Evolutionary conservation across 2,888 invertebrate genomes (phyloP).

Genomic region (Danaus chrysippus): DNA sequence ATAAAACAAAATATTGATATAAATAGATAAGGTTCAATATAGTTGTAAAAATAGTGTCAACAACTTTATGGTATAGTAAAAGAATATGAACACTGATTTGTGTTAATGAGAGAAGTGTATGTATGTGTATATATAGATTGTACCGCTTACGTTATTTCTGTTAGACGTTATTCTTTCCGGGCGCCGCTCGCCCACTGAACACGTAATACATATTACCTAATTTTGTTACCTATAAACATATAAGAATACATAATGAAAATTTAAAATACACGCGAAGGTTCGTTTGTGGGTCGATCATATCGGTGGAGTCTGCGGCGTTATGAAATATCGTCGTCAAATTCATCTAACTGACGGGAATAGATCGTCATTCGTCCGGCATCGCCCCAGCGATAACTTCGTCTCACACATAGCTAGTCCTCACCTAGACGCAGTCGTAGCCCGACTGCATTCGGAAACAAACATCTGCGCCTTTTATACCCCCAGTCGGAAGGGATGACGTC

Average conservation of each 20-base stretch:
- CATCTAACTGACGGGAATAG: conserved; percentile 78
- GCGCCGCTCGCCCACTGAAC: conserved; percentile 32
- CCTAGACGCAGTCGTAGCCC: conserved; percentile 69
- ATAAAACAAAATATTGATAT: no score
- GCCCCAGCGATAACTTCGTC: conserved; percentile 63
- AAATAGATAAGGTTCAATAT: no score
- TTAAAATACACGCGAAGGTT: neutral
- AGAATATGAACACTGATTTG: neutral
- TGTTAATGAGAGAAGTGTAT: neutral
- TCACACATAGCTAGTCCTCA: conserved; percentile 68
- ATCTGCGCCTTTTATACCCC: conserved; percentile 64
- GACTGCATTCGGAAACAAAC: conserved; percentile 60
- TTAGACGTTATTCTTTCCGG: conserved; percentile 18
- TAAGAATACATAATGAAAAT: no score
- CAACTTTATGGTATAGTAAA: no score
- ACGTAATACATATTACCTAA: conserved; percentile 19
- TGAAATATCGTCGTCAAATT: conserved; percentile 67
- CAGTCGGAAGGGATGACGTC: conserved; percentile 73
- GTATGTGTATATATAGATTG: conserved; percentile 2
- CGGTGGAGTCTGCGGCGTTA: conserved; percentile 53
- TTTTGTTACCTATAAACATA: conserved; percentile 12
- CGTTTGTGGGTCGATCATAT: conserved; percentile 56
- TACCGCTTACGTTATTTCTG: conserved; percentile 9
- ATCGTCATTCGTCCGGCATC: conserved; percentile 69
- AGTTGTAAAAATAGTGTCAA: no score